A percentile compares a stretch with the other conserved stretches of the same genome.
Conservation (phyloP, 2,113 vertebrate genomes). For the Macrotus californicus region DNA sequence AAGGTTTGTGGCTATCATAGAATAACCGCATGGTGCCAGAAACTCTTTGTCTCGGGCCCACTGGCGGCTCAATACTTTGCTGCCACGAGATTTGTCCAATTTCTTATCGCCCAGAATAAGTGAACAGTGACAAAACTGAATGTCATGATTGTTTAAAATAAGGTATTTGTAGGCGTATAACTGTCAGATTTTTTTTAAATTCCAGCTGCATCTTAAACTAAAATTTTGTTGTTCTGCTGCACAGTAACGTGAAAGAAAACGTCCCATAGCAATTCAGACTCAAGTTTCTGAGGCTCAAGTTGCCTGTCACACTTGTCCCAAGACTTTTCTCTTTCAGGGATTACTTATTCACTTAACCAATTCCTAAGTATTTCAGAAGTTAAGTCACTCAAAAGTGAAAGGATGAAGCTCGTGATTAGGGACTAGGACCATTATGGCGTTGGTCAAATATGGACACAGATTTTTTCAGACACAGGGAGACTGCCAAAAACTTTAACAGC, state of each 20-base stretch:
- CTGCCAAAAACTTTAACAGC: neutral
- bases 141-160: neutral
- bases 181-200: neutral
- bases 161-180: neutral
- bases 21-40: slow-evolving; percentile 8
- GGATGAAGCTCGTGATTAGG: neutral
- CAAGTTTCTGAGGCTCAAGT: neutral
- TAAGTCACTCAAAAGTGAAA: neutral
- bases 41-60: neutral
- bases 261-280: neutral
- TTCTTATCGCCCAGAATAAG: neutral
- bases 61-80: slow-evolving; percentile 8
- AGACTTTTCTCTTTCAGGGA: neutral
- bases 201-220: neutral
- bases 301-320: neutral
- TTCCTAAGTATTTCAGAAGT: neutral
- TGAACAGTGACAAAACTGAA: neutral
- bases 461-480: neutral
- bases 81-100: neutral
- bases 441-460: neutral
- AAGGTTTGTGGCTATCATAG: slow-evolving; percentile 5
- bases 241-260: neutral
- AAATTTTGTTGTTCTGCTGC: neutral
- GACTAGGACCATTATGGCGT: neutral
- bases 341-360: neutral